Percentiles rank a stretch among this genome's conserved stretches.
Conservation (phyloP, 2,113 vertebrate genomes). For the Smithornis capensis region DNA sequence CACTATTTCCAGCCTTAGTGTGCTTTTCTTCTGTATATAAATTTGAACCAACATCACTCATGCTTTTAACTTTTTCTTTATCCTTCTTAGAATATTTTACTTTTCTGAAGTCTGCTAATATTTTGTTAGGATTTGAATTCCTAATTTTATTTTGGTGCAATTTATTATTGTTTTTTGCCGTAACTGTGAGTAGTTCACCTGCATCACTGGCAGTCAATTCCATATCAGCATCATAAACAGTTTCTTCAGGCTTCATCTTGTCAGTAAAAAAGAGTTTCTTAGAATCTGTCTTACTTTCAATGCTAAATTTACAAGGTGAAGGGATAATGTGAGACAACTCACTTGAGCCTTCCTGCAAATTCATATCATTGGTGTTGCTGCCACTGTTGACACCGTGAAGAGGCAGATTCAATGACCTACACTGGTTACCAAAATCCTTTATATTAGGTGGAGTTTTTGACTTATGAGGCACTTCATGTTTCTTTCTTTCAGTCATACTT, state of each 20-base stretch:
- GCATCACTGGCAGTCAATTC: constrained; percentile 72
- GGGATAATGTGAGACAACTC: neutral
- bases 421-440: constrained; percentile 18
- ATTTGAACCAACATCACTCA: neutral
- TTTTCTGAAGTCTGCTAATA: constrained; percentile 65
- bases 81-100: constrained; percentile 63
- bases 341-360: neutral
- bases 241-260: constrained; percentile 62
- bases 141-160: neutral
- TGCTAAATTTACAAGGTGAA: neutral
- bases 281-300: neutral
- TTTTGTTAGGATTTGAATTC: constrained; percentile 7
- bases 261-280: neutral
- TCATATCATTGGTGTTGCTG: neutral
- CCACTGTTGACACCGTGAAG: neutral
- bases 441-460: neutral
- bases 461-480: neutral
- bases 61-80: constrained; percentile 52
- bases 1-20: neutral
- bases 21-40: neutral
- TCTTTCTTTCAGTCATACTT: constrained; percentile 61
- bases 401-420: neutral
- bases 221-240: constrained; percentile 75
- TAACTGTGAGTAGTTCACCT: constrained; percentile 66
- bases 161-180: constrained; percentile 45